These are phyloP conservation scores for Simalia tracyae DNA, from an alignment of 2,797 vertebrate species.

Conservation along the genomic window DNA sequence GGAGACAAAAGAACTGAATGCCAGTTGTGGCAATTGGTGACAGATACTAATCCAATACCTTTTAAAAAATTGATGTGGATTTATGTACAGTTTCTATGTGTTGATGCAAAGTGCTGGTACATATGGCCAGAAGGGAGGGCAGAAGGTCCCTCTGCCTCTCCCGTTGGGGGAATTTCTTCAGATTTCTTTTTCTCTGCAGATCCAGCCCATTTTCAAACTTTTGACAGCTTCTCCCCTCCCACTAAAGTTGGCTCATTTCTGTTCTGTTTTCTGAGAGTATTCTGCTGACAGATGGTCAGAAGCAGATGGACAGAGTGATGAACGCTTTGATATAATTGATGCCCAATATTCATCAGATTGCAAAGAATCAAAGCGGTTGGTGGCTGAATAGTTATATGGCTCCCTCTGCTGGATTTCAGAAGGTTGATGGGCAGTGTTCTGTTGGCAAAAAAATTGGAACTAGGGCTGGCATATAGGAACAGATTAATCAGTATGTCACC, in stretches of 20 bases:
- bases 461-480: background rate
- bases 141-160: background rate
- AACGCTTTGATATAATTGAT: background rate
- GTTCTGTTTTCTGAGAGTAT: background rate
- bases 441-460: background rate
- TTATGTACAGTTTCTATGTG: background rate
- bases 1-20: background rate
- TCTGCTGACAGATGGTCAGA: background rate
- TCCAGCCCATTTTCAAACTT: background rate
- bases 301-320: background rate
- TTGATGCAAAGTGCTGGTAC: background rate
- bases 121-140: background rate
- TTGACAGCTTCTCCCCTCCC: background rate
- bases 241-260: background rate
- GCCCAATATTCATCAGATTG: background rate
- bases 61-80: background rate
- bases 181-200: background rate
- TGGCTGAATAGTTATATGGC: background rate
- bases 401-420: conserved; percentile 4
- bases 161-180: background rate
- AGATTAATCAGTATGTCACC: background rate
- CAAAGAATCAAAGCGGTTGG: background rate
- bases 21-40: background rate
- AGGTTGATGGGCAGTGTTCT: background rate
- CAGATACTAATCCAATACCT: background rate